Percentiles rank a stretch among this genome's conserved stretches.
phyloP scores from a whole-genome alignment of 2,113 vertebrate genomes.

The Lonchura striata region DNA sequence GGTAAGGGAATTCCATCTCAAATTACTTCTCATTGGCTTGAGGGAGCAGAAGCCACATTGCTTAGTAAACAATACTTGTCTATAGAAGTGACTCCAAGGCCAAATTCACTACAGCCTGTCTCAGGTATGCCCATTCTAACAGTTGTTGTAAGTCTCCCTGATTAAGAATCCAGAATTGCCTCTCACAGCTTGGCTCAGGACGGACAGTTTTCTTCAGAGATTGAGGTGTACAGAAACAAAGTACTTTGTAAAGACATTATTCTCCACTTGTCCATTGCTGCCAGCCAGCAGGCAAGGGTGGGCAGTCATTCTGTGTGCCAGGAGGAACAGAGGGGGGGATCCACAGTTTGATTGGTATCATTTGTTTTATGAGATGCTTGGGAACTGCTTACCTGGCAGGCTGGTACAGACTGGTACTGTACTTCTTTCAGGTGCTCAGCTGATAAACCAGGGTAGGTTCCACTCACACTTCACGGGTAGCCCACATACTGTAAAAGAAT shows the following conservation, averaged over 20 bases:
- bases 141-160: not conserved
- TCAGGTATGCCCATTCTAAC: not conserved
- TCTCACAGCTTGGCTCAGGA: not conserved
- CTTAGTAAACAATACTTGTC: not conserved
- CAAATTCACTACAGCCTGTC: not conserved
- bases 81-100: not conserved
- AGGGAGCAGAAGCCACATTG: not conserved
- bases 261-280: not conserved
- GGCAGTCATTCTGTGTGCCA: not conserved
- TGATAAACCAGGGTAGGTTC: not conserved
- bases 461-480: fast-evolving
- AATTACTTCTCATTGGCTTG: not conserved
- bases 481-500: not conserved
- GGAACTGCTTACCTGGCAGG: not conserved
- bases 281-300: not conserved
- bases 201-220: not conserved
- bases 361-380: not conserved
- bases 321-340: not conserved
- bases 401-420: not conserved
- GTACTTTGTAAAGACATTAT: not conserved
- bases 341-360: not conserved
- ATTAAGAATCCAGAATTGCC: not conserved
- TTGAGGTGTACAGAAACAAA: not conserved
- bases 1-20: not conserved
- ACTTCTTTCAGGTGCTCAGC: not conserved